phyloP scores from a whole-genome alignment of 2,113 vertebrate genomes.

The Gambusia affinis region DNA sequence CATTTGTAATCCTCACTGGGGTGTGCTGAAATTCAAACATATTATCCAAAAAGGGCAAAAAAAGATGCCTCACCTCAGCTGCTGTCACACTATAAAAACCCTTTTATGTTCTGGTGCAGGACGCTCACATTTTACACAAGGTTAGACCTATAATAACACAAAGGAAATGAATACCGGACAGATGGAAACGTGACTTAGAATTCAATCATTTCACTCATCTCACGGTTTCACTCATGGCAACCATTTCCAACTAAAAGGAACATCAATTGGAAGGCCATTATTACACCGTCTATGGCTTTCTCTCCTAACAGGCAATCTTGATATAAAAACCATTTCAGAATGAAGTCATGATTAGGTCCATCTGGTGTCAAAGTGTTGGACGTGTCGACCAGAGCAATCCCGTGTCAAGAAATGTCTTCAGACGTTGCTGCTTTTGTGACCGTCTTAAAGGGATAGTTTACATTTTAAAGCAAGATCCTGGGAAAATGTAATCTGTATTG shows the following conservation, averaged over 20 bases:
- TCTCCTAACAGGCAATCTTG: not conserved
- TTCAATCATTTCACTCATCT: not conserved
- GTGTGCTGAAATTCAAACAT: not conserved
- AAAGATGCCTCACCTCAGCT: not conserved
- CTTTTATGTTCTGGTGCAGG: not conserved
- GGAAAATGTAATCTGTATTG: too few relatives aligned
- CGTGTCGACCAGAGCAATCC: not conserved
- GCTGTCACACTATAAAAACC: not conserved
- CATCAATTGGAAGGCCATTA: not conserved
- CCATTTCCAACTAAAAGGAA: not conserved
- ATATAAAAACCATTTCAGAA: not conserved
- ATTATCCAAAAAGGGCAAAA: not conserved
- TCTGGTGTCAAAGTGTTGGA: not conserved
- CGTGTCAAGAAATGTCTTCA: not conserved
- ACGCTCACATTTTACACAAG: not conserved
- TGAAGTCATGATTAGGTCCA: not conserved
- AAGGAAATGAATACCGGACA: not conserved
- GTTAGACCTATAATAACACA: not conserved
- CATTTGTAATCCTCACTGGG: not conserved
- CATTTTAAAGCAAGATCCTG: too few relatives aligned
- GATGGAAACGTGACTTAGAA: not conserved
- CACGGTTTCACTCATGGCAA: slow-evolving; percentile 1
- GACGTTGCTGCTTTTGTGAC: not conserved
- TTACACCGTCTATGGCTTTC: not conserved
- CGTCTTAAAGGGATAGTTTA: not conserved